phyloP scores from a whole-genome alignment of 64 coral and sea anemone genomes.

The Platygyra sinensis region DNA sequence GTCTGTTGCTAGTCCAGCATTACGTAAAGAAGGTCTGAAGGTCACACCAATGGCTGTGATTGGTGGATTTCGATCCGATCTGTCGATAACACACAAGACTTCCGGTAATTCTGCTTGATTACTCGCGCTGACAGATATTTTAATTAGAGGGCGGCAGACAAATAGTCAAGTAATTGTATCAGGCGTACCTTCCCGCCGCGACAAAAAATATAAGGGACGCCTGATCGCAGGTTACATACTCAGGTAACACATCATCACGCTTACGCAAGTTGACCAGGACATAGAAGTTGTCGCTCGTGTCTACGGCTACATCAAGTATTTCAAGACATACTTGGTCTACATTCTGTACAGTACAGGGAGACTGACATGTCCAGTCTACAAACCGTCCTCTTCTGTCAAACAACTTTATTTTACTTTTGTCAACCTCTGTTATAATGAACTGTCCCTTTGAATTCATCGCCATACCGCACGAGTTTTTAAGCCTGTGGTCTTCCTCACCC shows the following conservation, averaged over 20 bases:
- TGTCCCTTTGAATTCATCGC: constrained; percentile 9
- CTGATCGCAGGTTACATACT: not conserved
- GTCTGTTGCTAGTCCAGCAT: no score
- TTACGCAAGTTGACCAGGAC: not conserved
- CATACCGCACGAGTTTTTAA: not conserved
- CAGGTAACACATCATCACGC: no score
- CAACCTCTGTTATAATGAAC: constrained; percentile 13
- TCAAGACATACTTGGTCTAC: not conserved
- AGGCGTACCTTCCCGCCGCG: not conserved
- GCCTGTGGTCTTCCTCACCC: not conserved
- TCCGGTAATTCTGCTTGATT: no score
- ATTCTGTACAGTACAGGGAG: not conserved
- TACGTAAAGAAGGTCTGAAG: no score
- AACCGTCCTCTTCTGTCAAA: constrained; percentile 13
- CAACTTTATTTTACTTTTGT: not conserved
- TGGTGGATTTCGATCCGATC: no score
- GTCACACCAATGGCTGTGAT: no score
- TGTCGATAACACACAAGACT: no score
- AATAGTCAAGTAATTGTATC: no score
- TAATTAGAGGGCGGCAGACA: no score
- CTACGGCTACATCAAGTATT: not conserved
- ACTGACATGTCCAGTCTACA: not conserved
- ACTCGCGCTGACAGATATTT: no score
- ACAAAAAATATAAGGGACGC: no score
- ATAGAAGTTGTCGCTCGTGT: not conserved